Evolutionary conservation across 2,113 vertebrate species (phyloP).

Genomic region (Lampris incognitus): DNA sequence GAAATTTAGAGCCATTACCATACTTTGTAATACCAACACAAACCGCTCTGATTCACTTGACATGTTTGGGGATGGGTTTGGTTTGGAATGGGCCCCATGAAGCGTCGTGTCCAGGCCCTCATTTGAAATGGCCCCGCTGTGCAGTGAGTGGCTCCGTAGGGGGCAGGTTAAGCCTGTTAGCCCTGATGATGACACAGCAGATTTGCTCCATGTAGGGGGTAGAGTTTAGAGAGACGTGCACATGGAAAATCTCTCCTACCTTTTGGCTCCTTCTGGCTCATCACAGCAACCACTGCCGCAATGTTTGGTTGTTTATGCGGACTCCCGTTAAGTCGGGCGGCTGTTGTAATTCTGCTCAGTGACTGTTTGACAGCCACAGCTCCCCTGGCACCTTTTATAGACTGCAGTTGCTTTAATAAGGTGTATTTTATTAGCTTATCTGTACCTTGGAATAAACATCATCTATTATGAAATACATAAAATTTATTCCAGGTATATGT

Average conservation of each 20-base stretch:
- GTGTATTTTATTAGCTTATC: constrained; percentile 66
- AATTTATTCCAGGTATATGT: constrained; percentile 39
- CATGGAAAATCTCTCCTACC: constrained; percentile 38
- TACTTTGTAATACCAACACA: constrained; percentile 35
- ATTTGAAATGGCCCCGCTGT: constrained; percentile 39
- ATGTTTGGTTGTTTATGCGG: constrained; percentile 37
- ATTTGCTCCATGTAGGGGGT: constrained; percentile 15
- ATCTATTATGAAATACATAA: constrained; percentile 51
- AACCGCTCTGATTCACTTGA: constrained; percentile 46
- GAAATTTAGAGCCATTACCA: constrained; percentile 26
- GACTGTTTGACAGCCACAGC: constrained; percentile 55
- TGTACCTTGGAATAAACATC: constrained; percentile 62
- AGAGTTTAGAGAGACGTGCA: constrained; percentile 13
- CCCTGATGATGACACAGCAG: constrained; percentile 45
- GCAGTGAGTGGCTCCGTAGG: constrained; percentile 43
- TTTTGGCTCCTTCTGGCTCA: constrained; percentile 28
- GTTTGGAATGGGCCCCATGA: constrained; percentile 31
- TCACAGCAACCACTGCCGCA: neutral
- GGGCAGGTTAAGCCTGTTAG: constrained; percentile 67
- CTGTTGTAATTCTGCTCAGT: constrained; percentile 50
- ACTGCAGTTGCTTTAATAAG: constrained; percentile 71
- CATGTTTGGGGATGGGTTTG: constrained; percentile 37
- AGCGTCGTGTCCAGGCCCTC: constrained; percentile 30
- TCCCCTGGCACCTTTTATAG: constrained; percentile 66
- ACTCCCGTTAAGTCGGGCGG: constrained; percentile 46